Conservation (phyloP, 2,888 invertebrate species). For the Folsomia manolachei region DNA sequence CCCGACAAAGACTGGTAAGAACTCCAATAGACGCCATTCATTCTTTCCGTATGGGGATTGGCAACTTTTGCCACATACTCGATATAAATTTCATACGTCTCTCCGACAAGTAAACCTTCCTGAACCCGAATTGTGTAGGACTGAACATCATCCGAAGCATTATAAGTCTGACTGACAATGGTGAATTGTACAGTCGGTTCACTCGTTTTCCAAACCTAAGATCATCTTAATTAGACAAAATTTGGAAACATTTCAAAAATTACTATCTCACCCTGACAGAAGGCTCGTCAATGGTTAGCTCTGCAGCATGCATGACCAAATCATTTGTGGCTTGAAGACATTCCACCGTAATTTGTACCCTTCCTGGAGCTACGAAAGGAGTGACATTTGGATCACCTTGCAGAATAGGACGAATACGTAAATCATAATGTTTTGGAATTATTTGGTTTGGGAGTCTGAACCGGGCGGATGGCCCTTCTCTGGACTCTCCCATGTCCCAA, state of each 20-base stretch:
- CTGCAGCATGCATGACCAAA: slow-evolving; percentile 30
- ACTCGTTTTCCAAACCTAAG: background rate
- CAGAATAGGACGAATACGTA: slow-evolving; percentile 36
- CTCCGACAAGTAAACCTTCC: slow-evolving; percentile 9
- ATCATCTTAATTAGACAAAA: background rate
- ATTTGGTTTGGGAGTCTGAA: slow-evolving; percentile 25
- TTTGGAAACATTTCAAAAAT: background rate
- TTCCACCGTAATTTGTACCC: slow-evolving; percentile 28
- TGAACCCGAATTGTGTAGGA: background rate
- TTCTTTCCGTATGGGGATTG: background rate
- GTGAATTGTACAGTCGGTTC: background rate
- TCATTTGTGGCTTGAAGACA: slow-evolving; percentile 11
- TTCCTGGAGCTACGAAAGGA: slow-evolving; percentile 39
- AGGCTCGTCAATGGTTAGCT: background rate
- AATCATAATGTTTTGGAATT: slow-evolving; percentile 26
- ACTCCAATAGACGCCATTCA: slow-evolving; percentile 37
- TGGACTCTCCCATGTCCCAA: background rate
- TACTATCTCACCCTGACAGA: background rate
- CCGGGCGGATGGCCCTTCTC: background rate
- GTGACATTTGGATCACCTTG: slow-evolving; percentile 17
- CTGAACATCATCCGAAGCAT: background rate
- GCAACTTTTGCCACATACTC: slow-evolving; percentile 32
- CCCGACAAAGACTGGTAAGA: slow-evolving; percentile 20
- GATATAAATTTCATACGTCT: slow-evolving; percentile 31
- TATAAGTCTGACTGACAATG: background rate